Evolutionary conservation across 2,113 vertebrate species (phyloP).

Genomic region (Megalops atlanticus): DNA sequence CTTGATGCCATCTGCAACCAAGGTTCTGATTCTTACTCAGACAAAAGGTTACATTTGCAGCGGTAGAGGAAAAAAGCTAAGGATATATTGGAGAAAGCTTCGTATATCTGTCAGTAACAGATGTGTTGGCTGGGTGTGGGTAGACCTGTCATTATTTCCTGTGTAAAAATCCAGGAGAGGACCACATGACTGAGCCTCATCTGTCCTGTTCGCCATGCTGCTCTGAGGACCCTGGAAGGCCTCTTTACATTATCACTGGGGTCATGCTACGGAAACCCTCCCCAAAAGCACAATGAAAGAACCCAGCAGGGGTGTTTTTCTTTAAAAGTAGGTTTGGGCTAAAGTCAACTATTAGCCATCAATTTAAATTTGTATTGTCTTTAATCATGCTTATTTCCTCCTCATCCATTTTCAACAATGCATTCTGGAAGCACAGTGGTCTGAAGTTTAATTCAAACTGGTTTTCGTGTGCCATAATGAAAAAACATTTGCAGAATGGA

Average conservation of each 20-base stretch:
- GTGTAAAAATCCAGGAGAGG: slow-evolving; percentile 8
- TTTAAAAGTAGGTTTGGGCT: background rate
- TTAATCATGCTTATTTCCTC: background rate
- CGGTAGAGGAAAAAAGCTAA: no score
- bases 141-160: slow-evolving; percentile 15
- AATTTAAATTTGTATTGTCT: slow-evolving; percentile 1
- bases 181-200: background rate
- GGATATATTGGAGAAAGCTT: background rate
- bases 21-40: background rate
- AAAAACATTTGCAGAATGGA: no score
- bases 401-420: background rate
- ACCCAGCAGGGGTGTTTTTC: background rate
- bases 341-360: background rate
- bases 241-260: slow-evolving; percentile 2
- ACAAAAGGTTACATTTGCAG: background rate
- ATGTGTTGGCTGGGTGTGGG: background rate
- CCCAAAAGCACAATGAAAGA: background rate
- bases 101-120: slow-evolving; percentile 13
- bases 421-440: background rate
- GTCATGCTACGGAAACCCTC: background rate
- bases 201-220: slow-evolving; percentile 11
- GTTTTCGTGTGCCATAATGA: no score
- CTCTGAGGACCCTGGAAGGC: slow-evolving; percentile 13
- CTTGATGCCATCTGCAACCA: no score
- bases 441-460: background rate